phyloP scores from a whole-genome alignment of 2,888 invertebrate species.

The Augochlorella aurata region DNA sequence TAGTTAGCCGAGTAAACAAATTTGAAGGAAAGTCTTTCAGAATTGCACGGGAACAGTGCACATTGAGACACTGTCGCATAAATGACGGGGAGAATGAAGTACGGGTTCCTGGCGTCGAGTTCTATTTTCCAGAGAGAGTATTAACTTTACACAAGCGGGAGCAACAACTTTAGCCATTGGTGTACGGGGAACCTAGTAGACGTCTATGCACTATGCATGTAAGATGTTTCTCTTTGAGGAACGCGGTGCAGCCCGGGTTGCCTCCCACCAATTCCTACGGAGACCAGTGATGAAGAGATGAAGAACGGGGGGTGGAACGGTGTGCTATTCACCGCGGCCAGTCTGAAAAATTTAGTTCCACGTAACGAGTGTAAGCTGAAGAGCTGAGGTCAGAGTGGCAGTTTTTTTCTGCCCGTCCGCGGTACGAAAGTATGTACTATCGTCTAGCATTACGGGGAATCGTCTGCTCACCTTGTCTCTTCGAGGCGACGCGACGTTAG shows the following conservation, averaged over 20 bases:
- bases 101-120: neutral
- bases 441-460: constrained; percentile 18
- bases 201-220: constrained; percentile 37
- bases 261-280: constrained; percentile 35
- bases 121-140: neutral
- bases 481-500: constrained; percentile 19
- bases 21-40: too few relatives aligned
- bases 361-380: constrained; percentile 72
- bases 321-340: constrained; percentile 71
- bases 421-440: constrained; percentile 33
- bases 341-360: constrained; percentile 76
- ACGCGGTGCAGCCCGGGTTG: constrained; percentile 23
- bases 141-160: neutral
- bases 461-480: constrained; percentile 34
- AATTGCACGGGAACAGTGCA: neutral
- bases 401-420: constrained; percentile 31
- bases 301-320: neutral
- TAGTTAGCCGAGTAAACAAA: too few relatives aligned
- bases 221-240: constrained; percentile 45
- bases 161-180: constrained; percentile 8
- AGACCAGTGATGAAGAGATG: constrained; percentile 19
- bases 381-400: constrained; percentile 68
- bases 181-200: constrained; percentile 10
- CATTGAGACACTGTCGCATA: neutral
- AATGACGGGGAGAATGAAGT: too few relatives aligned